Evolutionary conservation across 2,797 vertebrate genomes (phyloP).

Genomic region (Oceanodroma leucorhoa): DNA sequence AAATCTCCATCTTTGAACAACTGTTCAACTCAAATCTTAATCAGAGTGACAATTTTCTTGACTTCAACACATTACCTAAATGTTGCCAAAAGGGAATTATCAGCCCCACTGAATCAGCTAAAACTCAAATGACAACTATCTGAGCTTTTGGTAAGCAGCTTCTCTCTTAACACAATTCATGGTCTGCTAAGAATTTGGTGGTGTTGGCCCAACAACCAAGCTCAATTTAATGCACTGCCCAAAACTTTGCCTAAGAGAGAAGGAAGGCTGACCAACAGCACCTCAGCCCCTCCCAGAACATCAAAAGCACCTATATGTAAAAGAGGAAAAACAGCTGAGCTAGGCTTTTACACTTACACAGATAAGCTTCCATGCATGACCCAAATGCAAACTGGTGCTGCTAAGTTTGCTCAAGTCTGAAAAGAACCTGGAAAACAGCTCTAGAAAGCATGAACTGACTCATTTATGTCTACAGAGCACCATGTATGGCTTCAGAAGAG

Average conservation of each 20-base stretch:
- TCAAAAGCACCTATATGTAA: constrained; percentile 7
- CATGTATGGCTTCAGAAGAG: constrained; percentile 8
- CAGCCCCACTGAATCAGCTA: not conserved
- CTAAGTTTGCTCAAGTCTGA: not conserved
- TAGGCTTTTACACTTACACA: not conserved
- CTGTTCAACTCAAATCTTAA: not conserved
- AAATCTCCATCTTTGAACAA: not conserved
- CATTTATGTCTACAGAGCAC: not conserved
- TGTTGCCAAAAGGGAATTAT: not conserved
- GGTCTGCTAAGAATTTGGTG: not conserved
- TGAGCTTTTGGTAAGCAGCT: not conserved
- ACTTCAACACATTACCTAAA: not conserved
- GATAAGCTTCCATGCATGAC: not conserved
- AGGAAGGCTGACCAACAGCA: not conserved
- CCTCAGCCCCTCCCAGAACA: constrained; percentile 21
- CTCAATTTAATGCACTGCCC: not conserved
- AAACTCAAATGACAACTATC: not conserved
- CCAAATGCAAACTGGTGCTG: not conserved
- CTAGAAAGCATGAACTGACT: not conserved
- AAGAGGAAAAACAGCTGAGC: not conserved
- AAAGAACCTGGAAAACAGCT: not conserved
- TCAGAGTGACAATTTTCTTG: not conserved
- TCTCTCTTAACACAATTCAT: not conserved
- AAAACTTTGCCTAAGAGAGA: not conserved
- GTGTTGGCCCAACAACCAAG: not conserved